phyloP scores from a whole-genome alignment of 2,113 vertebrate genomes.

The Trochalopteron elliotii region DNA sequence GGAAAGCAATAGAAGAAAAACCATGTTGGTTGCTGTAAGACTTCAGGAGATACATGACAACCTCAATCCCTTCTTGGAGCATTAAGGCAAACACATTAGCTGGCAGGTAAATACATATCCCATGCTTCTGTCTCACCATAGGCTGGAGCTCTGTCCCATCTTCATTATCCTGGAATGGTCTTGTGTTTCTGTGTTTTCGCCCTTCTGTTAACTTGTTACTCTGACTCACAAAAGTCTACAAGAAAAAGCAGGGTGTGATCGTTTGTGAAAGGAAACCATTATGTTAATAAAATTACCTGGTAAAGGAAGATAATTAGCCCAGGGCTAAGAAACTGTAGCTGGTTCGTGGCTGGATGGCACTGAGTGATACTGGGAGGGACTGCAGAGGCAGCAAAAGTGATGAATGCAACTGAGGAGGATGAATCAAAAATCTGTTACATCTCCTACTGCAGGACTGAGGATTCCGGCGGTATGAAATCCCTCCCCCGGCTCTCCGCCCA shows the following conservation, averaged over 20 bases:
- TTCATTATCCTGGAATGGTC: slow-evolving; percentile 29
- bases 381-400: background rate
- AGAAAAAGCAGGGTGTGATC: background rate
- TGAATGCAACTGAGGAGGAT: background rate
- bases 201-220: slow-evolving; percentile 35
- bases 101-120: background rate
- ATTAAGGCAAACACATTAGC: background rate
- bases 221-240: slow-evolving; percentile 69
- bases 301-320: background rate
- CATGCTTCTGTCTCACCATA: slow-evolving; percentile 41
- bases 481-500: background rate
- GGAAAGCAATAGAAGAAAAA: background rate
- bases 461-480: background rate
- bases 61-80: background rate
- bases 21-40: background rate
- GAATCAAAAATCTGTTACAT: background rate
- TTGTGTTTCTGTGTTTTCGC: background rate
- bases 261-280: background rate
- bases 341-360: background rate
- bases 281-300: background rate
- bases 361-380: background rate
- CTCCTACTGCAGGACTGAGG: background rate
- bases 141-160: slow-evolving; percentile 74
- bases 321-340: background rate
- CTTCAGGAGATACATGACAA: background rate